Percentiles rank a stretch among this genome's conserved stretches.
These are phyloP conservation scores for Drosophila prolongata DNA, from an alignment of 2,888 invertebrate species.

Conservation along the genomic window DNA sequence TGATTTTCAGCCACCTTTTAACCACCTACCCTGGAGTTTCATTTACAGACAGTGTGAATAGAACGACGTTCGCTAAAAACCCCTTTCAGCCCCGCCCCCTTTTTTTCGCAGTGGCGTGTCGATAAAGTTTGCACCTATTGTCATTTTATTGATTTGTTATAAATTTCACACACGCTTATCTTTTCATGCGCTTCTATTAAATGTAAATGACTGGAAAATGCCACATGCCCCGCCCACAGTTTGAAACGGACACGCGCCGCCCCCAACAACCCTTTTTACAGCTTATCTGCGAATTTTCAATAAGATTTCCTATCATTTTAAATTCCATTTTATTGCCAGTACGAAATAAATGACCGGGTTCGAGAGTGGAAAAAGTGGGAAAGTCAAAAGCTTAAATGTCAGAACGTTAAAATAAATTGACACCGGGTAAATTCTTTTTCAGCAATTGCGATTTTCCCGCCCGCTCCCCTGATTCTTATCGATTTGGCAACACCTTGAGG, in stretches of 20 bases:
- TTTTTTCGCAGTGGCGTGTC: slow-evolving; percentile 25
- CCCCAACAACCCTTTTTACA: slow-evolving; percentile 50
- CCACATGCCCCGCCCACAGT: slow-evolving; percentile 48
- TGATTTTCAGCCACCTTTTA: slow-evolving; percentile 20
- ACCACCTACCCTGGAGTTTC: slow-evolving; percentile 5
- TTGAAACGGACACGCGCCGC: slow-evolving; percentile 49
- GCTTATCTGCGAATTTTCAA: slow-evolving; percentile 69
- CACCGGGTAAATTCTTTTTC: slow-evolving; percentile 37
- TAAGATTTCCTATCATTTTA: slow-evolving; percentile 74
- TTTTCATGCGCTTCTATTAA: slow-evolving; percentile 67
- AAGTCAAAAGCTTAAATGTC: slow-evolving; percentile 24
- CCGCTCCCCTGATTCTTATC: slow-evolving; percentile 25
- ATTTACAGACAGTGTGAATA: slow-evolving; percentile 43
- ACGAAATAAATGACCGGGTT: slow-evolving; percentile 47
- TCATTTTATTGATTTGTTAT: slow-evolving; percentile 78
- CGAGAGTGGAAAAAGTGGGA: slow-evolving; percentile 28
- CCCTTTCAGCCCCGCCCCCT: slow-evolving; percentile 5
- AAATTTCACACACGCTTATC: slow-evolving; percentile 68
- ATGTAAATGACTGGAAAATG: slow-evolving; percentile 75
- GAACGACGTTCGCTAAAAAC: slow-evolving; percentile 52
- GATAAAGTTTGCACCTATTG: slow-evolving; percentile 78
- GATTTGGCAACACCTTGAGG: slow-evolving; percentile 40
- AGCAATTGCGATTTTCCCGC: slow-evolving; percentile 9
- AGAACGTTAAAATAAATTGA: slow-evolving; percentile 74
- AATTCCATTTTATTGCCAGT: slow-evolving; percentile 75